Base-by-base conservation (phyloP, 2,797 vertebrate species). In the Lagocephalus sceleratus region DNA sequence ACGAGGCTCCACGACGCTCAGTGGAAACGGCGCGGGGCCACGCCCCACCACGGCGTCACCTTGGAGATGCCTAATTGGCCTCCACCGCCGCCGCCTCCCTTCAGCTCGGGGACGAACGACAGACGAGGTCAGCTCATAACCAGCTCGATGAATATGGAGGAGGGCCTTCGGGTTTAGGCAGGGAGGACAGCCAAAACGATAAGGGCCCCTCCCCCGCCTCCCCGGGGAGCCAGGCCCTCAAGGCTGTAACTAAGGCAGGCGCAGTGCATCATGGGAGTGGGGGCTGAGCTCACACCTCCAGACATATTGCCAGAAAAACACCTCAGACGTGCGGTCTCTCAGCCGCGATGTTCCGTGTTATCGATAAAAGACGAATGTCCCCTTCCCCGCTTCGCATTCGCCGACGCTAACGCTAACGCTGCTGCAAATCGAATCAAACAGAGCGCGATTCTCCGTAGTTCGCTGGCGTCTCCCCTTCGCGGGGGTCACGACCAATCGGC, bases 111-210 rank as follows among this genome's bases (percentile, higher is more conserved):
- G 75, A 78, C 79, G 71, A 78, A 55, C 52, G 38, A 68, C 71
- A 63, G 66, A 48, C 57, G 32, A 72, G 81, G 79, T 81, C 79
- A 76, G 58, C 67, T 62, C 66, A 78, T 85, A 84, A 81, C 83
- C 84, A 80, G 63, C 47, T 16, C 50, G 51, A 85, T 88, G 83
- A 85, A 87, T 88, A 86, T 87, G 75, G 75, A 87, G 71, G 60
- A 78, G 68, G 56, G 68, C 68, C 75, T 78, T 75, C 66, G 71
- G 78, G 78, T 79, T 83, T 68, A 54, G 60, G 68, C 4, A 49
- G 73, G 73, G 75, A 81, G 51, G 47, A 55, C 63, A 75, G 79
- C 76, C 79, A 77, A 75, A 80, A 76, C 75, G 68, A 83, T 83
- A 85, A 83, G 47, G 42, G 73, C 74, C 56, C 75, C 54, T 71